These are phyloP conservation scores for Seriola aureovittata DNA, from an alignment of 2,113 vertebrate genomes.

Conservation along the genomic window DNA sequence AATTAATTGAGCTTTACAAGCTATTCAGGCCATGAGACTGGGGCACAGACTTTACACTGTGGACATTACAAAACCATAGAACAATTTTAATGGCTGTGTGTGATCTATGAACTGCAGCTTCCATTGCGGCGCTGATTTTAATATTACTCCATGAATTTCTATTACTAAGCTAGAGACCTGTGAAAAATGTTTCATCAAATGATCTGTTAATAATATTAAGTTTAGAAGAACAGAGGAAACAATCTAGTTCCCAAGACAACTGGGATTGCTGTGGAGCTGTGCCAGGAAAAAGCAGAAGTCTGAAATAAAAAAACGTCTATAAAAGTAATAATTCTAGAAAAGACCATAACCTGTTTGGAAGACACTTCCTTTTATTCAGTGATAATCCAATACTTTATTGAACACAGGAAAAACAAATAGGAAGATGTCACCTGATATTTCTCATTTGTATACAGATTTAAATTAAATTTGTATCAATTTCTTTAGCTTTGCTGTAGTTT, in stretches of 20 bases:
- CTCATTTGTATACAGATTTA: background rate
- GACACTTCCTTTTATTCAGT: background rate
- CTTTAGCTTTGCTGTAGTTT: background rate
- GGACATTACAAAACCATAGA: background rate
- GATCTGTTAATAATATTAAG: background rate
- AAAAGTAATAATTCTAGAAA: no score
- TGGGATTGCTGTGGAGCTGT: background rate
- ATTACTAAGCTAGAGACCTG: background rate
- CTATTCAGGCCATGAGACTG: background rate
- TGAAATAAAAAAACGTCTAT: no score
- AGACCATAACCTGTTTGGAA: no score
- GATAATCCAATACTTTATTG: background rate
- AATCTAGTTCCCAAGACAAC: no score
- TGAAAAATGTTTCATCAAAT: no score
- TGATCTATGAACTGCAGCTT: background rate
- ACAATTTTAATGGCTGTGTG: background rate
- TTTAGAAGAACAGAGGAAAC: background rate
- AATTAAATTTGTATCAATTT: background rate
- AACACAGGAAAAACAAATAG: background rate
- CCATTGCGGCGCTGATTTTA: background rate
- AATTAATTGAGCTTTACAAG: background rate
- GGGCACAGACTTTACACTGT: background rate
- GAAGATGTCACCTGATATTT: background rate
- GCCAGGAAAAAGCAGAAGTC: background rate
- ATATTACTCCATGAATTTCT: background rate